Evolutionary conservation across 2,888 invertebrate genomes (phyloP), one percentile per base, ranked within the genome.

Genomic region (Epirrita christyi): DNA sequence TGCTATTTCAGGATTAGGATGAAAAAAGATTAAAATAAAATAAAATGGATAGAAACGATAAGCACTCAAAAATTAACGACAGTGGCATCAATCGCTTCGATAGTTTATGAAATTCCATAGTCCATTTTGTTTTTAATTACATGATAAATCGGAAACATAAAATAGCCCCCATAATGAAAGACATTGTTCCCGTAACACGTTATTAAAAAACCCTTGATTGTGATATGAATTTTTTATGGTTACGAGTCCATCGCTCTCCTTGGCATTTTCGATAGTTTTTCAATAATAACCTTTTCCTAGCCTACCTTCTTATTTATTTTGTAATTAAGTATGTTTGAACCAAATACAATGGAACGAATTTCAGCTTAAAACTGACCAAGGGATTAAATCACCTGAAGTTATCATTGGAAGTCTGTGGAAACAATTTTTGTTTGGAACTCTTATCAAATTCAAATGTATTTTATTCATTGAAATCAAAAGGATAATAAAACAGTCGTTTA

Each of bases 161-260:
- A n/a, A 32, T 37, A 45, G 13, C 14, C 10, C 32, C 6, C 7
- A 21, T 44, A 14, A 13, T 55, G 7, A 42, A 47, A 47, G 4
- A 27, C 36, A 29, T 13, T 8, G 44, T 28, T 15, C 14, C 36
- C 44, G 38, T 40, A 44, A 59, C 46, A 41, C 38, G 50, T 58
- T 55, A 64, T 64, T 64, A 64, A 62, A n/a, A 61, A 57, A 42
- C 50, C 32, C 38, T 43, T 34, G 60, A 60, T 59, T 58, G 59
- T 34, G 55, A 9, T 27, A 43, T 64, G 59, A 64, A 64, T 64
- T 55, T 58, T 64, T 57, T 53, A 44, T 37, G 21, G 21, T 21
- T 4, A 21, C 21, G n/a, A 13, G 5, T 8, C 2, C 28, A 10
- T n/a, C 29, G 10, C 27, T 32, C 13, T 7, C 45, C 55, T 27